A percentile compares a stretch with the other conserved stretches of the same genome.
Evolutionary conservation across 1,140 invertebrate species (phyloP).

Genomic region (Cyrtorhinus lividipennis): DNA sequence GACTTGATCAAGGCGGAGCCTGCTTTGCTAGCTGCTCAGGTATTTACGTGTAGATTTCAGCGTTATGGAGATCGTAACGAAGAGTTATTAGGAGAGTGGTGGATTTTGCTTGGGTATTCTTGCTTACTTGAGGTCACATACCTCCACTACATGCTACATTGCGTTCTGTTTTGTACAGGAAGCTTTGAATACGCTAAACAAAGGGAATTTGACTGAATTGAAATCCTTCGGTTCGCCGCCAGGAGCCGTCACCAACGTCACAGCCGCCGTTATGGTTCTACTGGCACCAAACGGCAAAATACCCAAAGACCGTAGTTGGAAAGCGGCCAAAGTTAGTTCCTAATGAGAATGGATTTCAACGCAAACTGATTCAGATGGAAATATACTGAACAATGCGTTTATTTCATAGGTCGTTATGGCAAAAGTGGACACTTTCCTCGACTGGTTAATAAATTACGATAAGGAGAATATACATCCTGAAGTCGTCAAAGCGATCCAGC

Average conservation of each 20-base stretch:
- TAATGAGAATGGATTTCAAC: too few species aligned
- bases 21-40: constrained; percentile 69
- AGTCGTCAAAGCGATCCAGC: constrained; percentile 82
- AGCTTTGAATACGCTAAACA: constrained; percentile 90
- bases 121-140: too few species aligned
- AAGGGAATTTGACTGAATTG: constrained; percentile 88
- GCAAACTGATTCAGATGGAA: too few species aligned
- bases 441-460: constrained; percentile 80
- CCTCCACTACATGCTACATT: too few species aligned
- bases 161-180: constrained; percentile 48
- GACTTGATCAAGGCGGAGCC: constrained; percentile 93
- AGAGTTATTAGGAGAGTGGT: too few species aligned
- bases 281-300: constrained; percentile 84
- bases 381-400: too few species aligned
- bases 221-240: constrained; percentile 90
- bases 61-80: too few species aligned
- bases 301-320: constrained; percentile 92
- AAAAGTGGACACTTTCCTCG: constrained; percentile 84
- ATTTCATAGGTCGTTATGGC: constrained; percentile 63
- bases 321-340: constrained; percentile 75
- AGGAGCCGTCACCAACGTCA: constrained; percentile 80
- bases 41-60: too few species aligned
- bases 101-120: too few species aligned
- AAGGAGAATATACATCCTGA: constrained; percentile 94
- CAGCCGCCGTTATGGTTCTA: constrained; percentile 87